Base-by-base conservation (phyloP, 37 sponge, comb jelly and placozoan species). In the Halisarca cf. caerulea region DNA sequence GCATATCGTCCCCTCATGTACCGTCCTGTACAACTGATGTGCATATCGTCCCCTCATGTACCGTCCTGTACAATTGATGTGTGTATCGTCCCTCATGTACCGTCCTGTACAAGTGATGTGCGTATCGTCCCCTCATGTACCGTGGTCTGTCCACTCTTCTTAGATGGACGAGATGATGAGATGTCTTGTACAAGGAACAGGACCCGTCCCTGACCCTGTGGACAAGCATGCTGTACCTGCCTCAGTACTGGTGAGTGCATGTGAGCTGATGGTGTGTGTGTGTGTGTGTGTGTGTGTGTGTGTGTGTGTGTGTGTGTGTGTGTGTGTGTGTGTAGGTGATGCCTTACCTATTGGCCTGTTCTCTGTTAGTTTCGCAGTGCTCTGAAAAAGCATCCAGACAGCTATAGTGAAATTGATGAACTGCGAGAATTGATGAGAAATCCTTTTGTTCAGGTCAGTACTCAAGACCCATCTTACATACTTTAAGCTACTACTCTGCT, bases 391-490 rank as follows among this genome's bases (percentile, higher is more conserved):
- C 45, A 74, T 44, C 15, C 25, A 21, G 75, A 72, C 2, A 41
- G 59, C 2, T 45, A 11, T 33, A 33, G 33, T 30, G 75, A 45
- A 34, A 84, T 91, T 27, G 85, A 88, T 20, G 91, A 93, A 37
- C 86, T 93, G 14, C 80, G 94, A 81, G 39, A 25, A 25, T 69
- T 93, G 0, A 80, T 93, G 20, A 84, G 91, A 85, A 40, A 71
- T 15, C 83, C 94, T 25, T 62, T 88, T 66, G 42, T 93, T 7
- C 94, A 93, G 82, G 94, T 90, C 45, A 51, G 75, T 71, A 38
- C 5, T 21, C 33, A n/a, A n/a, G n/a, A n/a, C n/a, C n/a, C n/a
- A n/a, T n/a, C n/a, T n/a, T n/a, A n/a, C n/a, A n/a, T 62, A 20
- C 18, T 6, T 6, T 62, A 6, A 5, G 15, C 18, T 62, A 7